Conservation (phyloP, 2,888 invertebrate species). For the Tetramorium bicarinatum region DNA sequence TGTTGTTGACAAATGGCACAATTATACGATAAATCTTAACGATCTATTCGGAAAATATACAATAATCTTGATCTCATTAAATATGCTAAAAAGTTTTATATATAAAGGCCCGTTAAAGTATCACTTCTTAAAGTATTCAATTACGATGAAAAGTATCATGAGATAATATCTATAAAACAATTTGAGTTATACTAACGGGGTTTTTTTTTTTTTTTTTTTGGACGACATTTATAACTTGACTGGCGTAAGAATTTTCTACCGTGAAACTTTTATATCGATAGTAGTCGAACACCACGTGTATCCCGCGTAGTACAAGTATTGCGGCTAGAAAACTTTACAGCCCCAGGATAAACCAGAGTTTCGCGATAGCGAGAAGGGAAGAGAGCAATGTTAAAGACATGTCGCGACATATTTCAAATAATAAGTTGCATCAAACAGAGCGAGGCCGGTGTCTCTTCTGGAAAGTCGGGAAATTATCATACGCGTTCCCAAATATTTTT, state of each 20-base stretch:
- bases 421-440: slow-evolving; percentile 62
- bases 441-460: slow-evolving; percentile 52
- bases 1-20: slow-evolving; percentile 16
- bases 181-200: no score
- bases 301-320: slow-evolving; percentile 57
- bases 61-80: slow-evolving; percentile 4
- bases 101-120: background rate
- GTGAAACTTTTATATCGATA: slow-evolving; percentile 16
- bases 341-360: slow-evolving; percentile 69
- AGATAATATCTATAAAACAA: background rate
- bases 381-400: slow-evolving; percentile 60
- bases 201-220: no score
- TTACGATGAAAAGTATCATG: background rate
- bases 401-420: slow-evolving; percentile 58
- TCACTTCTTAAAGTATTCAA: background rate
- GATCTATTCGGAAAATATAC: background rate
- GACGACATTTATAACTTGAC: background rate
- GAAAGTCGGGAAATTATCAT: slow-evolving; percentile 23
- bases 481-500: background rate
- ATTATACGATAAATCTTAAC: slow-evolving; percentile 19
- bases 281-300: background rate
- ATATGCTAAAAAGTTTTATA: background rate
- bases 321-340: slow-evolving; percentile 65
- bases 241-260: slow-evolving; percentile 22
- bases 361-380: slow-evolving; percentile 37